These are phyloP conservation scores for Sciurus niger DNA, from an alignment of 2,113 vertebrate species.

Conservation along the genomic window DNA sequence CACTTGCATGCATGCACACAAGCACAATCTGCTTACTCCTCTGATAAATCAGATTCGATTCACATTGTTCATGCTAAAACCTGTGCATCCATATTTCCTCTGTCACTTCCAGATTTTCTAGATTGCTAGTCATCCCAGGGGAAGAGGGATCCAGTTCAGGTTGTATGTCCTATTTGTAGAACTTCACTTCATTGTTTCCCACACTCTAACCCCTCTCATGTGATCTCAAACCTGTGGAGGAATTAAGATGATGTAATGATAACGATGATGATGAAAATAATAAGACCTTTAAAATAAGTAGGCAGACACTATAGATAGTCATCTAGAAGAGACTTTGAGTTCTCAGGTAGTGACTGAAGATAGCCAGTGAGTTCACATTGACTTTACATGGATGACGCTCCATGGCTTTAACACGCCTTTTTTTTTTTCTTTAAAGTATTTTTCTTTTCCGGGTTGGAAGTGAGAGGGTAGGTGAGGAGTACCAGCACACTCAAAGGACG, in stretches of 20 bases:
- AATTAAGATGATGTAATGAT: background rate
- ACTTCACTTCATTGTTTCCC: background rate
- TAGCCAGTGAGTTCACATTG: fast-evolving
- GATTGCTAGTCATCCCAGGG: background rate
- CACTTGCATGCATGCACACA: background rate
- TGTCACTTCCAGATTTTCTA: background rate
- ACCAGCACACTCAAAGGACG: background rate
- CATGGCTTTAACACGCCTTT: background rate
- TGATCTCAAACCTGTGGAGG: background rate
- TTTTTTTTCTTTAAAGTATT: background rate
- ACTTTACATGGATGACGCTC: background rate
- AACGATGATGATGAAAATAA: background rate
- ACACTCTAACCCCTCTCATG: background rate
- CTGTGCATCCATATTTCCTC: background rate
- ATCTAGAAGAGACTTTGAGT: background rate
- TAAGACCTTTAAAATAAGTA: background rate
- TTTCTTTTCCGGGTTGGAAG: background rate
- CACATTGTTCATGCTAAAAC: background rate
- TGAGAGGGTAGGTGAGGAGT: background rate
- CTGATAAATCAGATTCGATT: background rate
- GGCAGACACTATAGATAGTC: background rate
- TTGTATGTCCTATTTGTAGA: background rate
- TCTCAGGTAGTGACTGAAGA: background rate
- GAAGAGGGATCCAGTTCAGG: background rate
- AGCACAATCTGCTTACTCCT: background rate